Percentiles rank a stretch among this genome's conserved stretches.
Conservation (phyloP, 2,797 vertebrate species). For the Phrynocephalus guinanensis region DNA sequence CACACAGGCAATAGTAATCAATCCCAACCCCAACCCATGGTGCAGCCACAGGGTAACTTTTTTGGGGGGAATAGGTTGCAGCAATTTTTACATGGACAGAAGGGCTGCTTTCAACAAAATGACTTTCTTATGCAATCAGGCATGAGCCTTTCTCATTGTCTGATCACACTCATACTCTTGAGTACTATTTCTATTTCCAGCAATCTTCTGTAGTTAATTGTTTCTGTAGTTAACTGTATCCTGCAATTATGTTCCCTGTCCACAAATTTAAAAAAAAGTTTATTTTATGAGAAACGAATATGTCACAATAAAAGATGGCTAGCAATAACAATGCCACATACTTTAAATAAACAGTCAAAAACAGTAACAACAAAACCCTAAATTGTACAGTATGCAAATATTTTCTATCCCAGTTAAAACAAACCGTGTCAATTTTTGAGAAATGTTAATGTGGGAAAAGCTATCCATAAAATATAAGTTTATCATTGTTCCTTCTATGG, state of each 20-base stretch:
- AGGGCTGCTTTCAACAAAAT: no score
- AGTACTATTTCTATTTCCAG: constrained; percentile 11
- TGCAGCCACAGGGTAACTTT: no score
- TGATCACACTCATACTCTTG: not conserved
- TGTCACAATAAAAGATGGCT: constrained; percentile 60
- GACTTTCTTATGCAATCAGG: no score
- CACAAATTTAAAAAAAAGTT: constrained; percentile 44
- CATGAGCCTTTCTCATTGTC: no score
- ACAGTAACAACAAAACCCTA: constrained; percentile 42
- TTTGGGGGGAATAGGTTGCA: no score
- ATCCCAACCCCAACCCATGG: no score
- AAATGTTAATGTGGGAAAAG: not conserved
- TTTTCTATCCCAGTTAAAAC: not conserved
- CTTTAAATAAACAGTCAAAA: constrained; percentile 34
- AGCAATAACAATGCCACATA: constrained; percentile 44
- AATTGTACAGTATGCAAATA: not conserved
- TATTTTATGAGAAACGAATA: constrained; percentile 57
- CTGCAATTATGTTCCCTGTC: constrained; percentile 59
- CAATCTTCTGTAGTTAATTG: constrained; percentile 25
- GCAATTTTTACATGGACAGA: no score
- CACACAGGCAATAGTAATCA: no score
- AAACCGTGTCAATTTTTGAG: not conserved
- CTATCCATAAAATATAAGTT: not conserved
- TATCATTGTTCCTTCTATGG: not conserved
- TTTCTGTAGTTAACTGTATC: constrained; percentile 23